phyloP scores from a whole-genome alignment of 2,888 invertebrate genomes.

The Slavum lentiscoides region DNA sequence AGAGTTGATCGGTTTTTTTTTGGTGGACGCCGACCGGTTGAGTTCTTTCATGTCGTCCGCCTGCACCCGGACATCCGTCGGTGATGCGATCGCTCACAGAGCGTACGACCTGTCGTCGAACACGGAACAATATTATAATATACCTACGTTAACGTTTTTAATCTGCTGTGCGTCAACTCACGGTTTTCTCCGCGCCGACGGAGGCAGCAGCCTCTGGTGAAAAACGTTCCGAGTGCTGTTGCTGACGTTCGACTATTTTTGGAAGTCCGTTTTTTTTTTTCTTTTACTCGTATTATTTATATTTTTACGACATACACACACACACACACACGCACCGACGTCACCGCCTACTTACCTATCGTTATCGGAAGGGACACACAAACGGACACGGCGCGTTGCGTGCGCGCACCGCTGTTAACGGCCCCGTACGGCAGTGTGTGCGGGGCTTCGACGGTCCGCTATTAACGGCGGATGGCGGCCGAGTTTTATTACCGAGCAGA shows the following conservation, averaged over 20 bases:
- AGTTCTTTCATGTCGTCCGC: constrained; percentile 44
- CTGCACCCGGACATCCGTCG: constrained; percentile 17
- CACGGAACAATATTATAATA: too few relatives aligned
- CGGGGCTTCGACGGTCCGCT: neutral
- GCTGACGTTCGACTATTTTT: constrained; percentile 34
- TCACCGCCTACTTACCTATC: constrained; percentile 32
- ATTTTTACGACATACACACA: constrained; percentile 17
- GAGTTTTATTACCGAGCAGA: too few relatives aligned
- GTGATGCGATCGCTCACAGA: neutral
- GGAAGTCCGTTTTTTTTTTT: constrained; percentile 24
- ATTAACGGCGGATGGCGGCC: too few relatives aligned
- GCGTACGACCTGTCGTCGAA: neutral
- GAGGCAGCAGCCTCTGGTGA: neutral
- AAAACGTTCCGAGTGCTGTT: neutral
- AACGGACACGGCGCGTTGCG: neutral
- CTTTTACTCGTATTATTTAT: neutral
- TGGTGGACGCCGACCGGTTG: constrained; percentile 55
- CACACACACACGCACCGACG: constrained; percentile 5
- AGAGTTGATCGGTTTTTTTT: constrained; percentile 53
- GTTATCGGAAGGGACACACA: constrained; percentile 18
- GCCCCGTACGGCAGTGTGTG: neutral
- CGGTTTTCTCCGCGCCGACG: neutral
- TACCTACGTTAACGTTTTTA: too few relatives aligned
- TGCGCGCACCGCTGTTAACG: constrained; percentile 8
- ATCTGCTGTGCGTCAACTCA: neutral